Conservation (phyloP, 2,888 invertebrate genomes). For the Monopis laevigella region DNA sequence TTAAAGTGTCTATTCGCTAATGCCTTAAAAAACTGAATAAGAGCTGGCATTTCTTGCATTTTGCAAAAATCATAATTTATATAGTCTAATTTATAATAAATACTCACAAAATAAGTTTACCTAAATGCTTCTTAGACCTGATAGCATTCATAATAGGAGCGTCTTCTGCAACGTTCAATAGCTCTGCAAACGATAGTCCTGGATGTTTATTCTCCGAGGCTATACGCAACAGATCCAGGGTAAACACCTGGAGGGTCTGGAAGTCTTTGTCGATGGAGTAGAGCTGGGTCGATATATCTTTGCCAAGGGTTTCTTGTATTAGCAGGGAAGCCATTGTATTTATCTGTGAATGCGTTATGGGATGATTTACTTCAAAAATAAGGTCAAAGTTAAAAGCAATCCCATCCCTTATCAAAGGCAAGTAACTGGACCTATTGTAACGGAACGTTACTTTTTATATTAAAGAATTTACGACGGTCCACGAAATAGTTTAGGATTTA, state of each 20-base stretch:
- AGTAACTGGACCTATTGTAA: too few species aligned
- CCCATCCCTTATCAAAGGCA: too few species aligned
- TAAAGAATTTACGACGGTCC: too few species aligned
- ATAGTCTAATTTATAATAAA: background rate
- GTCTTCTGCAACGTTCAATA: conserved; percentile 32
- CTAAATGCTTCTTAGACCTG: conserved; percentile 31
- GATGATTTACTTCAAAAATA: too few species aligned
- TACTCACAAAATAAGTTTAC: conserved; percentile 53
- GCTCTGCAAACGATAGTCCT: conserved; percentile 31
- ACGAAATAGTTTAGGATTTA: too few species aligned
- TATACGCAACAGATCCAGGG: conserved; percentile 27
- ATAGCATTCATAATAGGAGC: conserved; percentile 35
- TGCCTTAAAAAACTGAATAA: too few species aligned
- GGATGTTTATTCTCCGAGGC: conserved; percentile 24
- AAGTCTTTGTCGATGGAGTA: conserved; percentile 46
- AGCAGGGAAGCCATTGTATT: conserved; percentile 53
- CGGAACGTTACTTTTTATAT: too few species aligned
- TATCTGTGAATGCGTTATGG: conserved; percentile 44
- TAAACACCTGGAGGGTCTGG: conserved; percentile 39
- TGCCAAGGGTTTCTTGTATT: conserved; percentile 53
- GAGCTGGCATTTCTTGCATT: too few species aligned
- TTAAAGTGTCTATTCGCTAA: too few species aligned
- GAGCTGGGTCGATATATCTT: conserved; percentile 39
- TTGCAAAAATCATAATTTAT: too few species aligned
- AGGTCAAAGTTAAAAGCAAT: too few species aligned